phyloP scores from a whole-genome alignment of 1,140 invertebrate genomes.

The Ceratina australensis region DNA sequence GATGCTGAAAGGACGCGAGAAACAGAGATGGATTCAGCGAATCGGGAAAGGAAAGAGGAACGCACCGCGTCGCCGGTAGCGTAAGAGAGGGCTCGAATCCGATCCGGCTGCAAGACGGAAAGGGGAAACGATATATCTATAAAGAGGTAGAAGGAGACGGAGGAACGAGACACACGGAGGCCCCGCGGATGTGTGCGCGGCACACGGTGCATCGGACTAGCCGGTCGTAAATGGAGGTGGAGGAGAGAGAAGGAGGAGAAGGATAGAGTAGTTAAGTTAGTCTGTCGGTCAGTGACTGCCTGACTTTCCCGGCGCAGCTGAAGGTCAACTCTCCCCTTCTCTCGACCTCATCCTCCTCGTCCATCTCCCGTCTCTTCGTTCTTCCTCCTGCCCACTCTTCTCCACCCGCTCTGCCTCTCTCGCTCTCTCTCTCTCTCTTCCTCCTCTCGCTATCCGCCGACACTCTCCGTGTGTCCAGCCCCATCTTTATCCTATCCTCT shows the following conservation, averaged over 20 bases:
- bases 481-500: constrained; percentile 48
- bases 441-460: constrained; percentile 19
- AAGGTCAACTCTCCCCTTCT: constrained; percentile 79
- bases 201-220: constrained; percentile 74
- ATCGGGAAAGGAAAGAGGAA: neutral
- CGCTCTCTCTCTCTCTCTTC: constrained; percentile 15
- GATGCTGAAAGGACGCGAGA: constrained; percentile 49
- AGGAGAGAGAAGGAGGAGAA: constrained; percentile 71
- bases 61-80: neutral
- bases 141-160: constrained; percentile 25
- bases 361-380: constrained; percentile 41
- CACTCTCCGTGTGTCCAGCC: constrained; percentile 52
- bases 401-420: constrained; percentile 42
- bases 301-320: constrained; percentile 79
- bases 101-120: neutral
- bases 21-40: constrained; percentile 20
- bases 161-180: constrained; percentile 22
- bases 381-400: constrained; percentile 45
- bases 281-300: constrained; percentile 80
- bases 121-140: neutral
- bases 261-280: constrained; percentile 80
- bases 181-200: constrained; percentile 38
- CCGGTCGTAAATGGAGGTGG: constrained; percentile 70
- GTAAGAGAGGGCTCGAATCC: constrained; percentile 1
- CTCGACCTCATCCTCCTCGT: constrained; percentile 64